These are phyloP conservation scores for Lanius collurio DNA, from an alignment of 2,113 vertebrate genomes.

Conservation along the genomic window DNA sequence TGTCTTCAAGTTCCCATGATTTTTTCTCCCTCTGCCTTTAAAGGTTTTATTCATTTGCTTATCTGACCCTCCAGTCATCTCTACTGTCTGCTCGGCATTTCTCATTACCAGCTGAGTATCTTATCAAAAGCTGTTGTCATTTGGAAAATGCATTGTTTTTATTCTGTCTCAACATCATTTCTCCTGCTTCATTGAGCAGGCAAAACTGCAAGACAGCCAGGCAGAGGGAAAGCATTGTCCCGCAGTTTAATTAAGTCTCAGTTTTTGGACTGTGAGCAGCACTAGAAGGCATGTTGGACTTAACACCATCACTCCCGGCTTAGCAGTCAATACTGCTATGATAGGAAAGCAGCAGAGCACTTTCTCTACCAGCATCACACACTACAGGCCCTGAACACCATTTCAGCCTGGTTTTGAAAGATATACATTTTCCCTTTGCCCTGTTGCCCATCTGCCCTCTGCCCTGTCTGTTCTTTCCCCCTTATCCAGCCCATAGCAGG, in stretches of 20 bases:
- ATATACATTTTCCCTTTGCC: neutral
- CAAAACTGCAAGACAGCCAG: neutral
- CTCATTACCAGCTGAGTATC: constrained; percentile 1
- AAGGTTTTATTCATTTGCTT: constrained; percentile 10
- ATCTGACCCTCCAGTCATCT: constrained; percentile 6
- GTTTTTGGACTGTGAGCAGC: neutral
- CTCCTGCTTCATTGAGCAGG: neutral
- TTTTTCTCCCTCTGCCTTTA: neutral
- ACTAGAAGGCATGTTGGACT: neutral
- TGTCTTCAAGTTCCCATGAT: neutral
- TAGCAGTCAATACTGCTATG: neutral
- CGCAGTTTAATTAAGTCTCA: constrained; percentile 14
- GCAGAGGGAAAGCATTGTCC: neutral
- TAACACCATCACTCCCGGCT: neutral
- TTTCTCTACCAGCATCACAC: neutral
- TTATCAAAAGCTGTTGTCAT: neutral
- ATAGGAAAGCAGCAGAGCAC: neutral
- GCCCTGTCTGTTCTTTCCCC: neutral
- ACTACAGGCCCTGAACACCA: neutral
- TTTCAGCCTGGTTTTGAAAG: neutral
- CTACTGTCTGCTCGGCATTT: neutral
- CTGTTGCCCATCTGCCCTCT: neutral
- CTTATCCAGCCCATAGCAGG: neutral
- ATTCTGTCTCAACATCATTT: neutral
- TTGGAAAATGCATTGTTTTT: constrained; percentile 41